Percentiles rank a stretch among this genome's conserved stretches.
Evolutionary conservation across 2,888 invertebrate genomes (phyloP).

Genomic region (Eupithecia inturbata): DNA sequence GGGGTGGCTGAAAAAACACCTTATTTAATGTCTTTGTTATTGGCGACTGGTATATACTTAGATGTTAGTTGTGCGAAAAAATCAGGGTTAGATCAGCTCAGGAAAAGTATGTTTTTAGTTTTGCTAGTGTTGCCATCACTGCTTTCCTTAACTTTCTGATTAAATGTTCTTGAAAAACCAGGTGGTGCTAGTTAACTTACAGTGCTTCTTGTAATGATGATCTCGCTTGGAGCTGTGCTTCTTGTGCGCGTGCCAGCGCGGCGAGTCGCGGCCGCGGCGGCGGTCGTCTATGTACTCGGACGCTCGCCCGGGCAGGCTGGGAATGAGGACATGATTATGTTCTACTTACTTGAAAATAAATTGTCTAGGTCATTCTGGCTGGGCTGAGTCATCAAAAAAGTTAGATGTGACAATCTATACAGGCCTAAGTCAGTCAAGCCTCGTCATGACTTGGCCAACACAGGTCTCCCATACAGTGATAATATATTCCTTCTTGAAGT

Average conservation of each 20-base stretch:
- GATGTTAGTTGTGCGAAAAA: not conserved
- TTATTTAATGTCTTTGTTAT: not conserved
- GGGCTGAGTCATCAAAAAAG: not conserved
- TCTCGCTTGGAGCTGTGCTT: constrained; percentile 85
- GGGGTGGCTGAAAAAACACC: not conserved
- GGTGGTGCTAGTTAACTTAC: constrained; percentile 64
- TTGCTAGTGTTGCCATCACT: not conserved
- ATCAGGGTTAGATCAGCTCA: not conserved
- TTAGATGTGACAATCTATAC: not conserved
- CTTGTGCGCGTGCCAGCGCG: constrained; percentile 80
- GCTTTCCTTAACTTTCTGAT: not conserved
- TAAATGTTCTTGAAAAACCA: not conserved
- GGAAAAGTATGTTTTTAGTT: not conserved
- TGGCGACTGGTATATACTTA: not conserved
- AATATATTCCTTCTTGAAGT: too few species aligned
- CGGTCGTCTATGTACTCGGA: constrained; percentile 74
- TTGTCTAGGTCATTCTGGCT: not conserved
- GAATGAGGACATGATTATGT: not conserved
- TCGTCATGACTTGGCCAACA: not conserved
- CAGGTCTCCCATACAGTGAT: not conserved
- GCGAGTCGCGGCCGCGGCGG: constrained; percentile 74
- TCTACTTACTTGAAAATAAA: too few species aligned
- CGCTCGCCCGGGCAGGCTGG: constrained; percentile 86
- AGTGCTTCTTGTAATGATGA: constrained; percentile 84
- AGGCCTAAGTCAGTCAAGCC: not conserved